phyloP scores from a whole-genome alignment of 37 sponge, comb jelly and placozoan genomes.

The Hexactinellida sp. region DNA sequence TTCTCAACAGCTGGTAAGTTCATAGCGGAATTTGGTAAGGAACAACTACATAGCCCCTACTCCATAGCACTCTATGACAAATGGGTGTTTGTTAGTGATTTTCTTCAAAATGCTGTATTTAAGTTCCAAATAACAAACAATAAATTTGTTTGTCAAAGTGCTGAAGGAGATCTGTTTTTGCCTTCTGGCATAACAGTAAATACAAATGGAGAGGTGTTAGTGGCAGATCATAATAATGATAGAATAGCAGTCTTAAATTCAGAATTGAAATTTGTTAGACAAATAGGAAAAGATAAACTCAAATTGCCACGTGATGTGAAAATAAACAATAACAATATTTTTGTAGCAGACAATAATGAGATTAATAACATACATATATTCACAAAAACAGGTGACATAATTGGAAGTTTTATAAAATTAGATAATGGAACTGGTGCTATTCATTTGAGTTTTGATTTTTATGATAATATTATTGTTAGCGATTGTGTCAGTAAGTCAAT shows the following conservation, averaged over 20 bases:
- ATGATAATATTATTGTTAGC: neutral
- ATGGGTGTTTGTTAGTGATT: neutral
- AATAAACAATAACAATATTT: neutral
- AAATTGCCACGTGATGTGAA: neutral
- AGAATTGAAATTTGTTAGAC: neutral
- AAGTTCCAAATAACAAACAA: neutral
- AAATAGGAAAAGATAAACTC: constrained; percentile 6
- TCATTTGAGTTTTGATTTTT: neutral
- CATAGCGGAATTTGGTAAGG: neutral
- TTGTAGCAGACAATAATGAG: neutral
- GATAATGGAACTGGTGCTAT: neutral
- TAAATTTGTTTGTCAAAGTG: neutral
- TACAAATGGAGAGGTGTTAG: neutral
- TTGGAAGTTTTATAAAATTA: neutral
- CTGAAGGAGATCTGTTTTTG: neutral
- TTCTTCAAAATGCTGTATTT: neutral
- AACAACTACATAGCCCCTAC: neutral
- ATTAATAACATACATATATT: neutral
- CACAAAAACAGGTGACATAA: neutral
- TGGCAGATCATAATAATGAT: constrained; percentile 2
- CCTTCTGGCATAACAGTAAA: neutral
- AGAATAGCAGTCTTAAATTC: neutral
- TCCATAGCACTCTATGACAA: neutral
- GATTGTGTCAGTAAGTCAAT: neutral
- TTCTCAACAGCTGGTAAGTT: neutral